Percentiles rank a stretch among this genome's conserved stretches.
Conservation (phyloP, 2,113 vertebrate genomes). For the Struthio camelus region DNA sequence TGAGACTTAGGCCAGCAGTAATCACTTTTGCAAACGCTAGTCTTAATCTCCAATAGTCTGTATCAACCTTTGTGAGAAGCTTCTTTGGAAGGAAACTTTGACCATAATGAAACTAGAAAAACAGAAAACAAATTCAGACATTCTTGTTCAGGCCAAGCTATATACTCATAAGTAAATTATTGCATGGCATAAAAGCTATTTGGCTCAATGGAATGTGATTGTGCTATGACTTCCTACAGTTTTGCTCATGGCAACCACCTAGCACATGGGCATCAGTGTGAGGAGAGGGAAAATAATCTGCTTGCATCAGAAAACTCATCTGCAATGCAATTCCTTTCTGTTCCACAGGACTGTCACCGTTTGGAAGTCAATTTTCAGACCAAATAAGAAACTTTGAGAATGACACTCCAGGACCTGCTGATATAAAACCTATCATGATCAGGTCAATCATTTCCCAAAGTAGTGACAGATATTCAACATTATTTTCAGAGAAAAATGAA, state of each 20-base stretch:
- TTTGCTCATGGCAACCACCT: neutral
- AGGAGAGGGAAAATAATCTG: neutral
- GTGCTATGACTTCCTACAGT: neutral
- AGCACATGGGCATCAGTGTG: neutral
- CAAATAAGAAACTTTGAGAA: slow-evolving; percentile 48
- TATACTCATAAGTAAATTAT: neutral
- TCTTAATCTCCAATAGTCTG: slow-evolving; percentile 13
- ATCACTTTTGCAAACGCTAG: slow-evolving; percentile 20
- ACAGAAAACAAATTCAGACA: neutral
- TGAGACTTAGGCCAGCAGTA: neutral
- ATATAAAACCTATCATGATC: slow-evolving; percentile 60
- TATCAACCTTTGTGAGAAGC: neutral
- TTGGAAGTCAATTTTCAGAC: slow-evolving; percentile 60
- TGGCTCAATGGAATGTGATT: neutral
- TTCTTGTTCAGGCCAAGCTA: neutral
- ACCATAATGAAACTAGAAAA: neutral
- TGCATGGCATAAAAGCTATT: neutral
- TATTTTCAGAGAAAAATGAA: slow-evolving; percentile 63
- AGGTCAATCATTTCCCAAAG: slow-evolving; percentile 60
- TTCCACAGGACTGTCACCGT: slow-evolving; percentile 5
- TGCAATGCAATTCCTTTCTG: slow-evolving; percentile 2
- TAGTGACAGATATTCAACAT: slow-evolving; percentile 65
- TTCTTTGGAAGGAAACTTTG: neutral
- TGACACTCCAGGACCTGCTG: slow-evolving; percentile 33
- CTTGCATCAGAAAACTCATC: slow-evolving; percentile 23